Base-by-base conservation (phyloP, 2,797 vertebrate species). In the Acanthiza pusilla region DNA sequence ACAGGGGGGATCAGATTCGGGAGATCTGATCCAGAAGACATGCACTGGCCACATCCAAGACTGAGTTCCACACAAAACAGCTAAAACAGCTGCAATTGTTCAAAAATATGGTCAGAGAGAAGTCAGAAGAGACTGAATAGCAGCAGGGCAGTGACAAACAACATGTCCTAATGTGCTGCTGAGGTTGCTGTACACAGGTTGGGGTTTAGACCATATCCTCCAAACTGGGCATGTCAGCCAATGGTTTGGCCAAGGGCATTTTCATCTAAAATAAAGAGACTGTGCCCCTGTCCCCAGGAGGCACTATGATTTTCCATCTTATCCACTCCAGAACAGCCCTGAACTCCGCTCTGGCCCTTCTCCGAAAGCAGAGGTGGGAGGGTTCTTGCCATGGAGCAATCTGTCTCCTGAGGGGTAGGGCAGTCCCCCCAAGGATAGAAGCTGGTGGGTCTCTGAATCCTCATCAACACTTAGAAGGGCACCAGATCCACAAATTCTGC, bases 1-100 rank as follows among this genome's bases (percentile, higher is more conserved):
- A 26, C 26, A 65, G 2, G 0, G 0, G 40, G 32, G 14, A 47
- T 47, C 5, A 2, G 16, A 43, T 34, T 48, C 3, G 6, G 34
- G 36, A 48, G 48, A 47, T 5, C 27, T 70, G 30, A 48, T 27
- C 22, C 34, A 51, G 27, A 76, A 73, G 13, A 62, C 10, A 19
- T 0, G 36, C 16, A 20, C 20, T 51, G 58, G 40, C 51, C 6
- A 7, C 1, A 2, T 19, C 38, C 18, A 26, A 74, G 61, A 38
- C 34, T n/a, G n/a, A 94, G 42, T 7, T 67, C 26, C 71, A 74
- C 25, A 53, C 6, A 50, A 60, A 89, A n/a, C 27, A 53, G 5
- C 38, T 54, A 13, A 42, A 61, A 43, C 8, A 57, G 34, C n/a
- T 32, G 4, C 2, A 80, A 5, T 45, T 15, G n/a, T 45, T 75